phyloP scores from a whole-genome alignment of 2,113 vertebrate species.

The Lophius piscatorius region DNA sequence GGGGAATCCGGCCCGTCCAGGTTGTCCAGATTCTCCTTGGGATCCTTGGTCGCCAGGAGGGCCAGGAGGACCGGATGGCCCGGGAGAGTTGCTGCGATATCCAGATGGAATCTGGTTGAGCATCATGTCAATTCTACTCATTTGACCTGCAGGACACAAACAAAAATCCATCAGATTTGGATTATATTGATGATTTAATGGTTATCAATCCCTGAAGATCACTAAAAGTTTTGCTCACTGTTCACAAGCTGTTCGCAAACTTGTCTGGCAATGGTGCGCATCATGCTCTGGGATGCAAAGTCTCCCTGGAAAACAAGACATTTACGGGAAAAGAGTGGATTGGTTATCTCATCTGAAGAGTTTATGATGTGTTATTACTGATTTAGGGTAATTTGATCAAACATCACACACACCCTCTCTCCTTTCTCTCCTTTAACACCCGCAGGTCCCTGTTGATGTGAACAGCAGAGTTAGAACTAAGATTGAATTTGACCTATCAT shows the following conservation, averaged over 20 bases:
- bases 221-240: conserved; percentile 78
- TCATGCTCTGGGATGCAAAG: conserved; percentile 95
- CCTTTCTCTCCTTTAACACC: conserved; percentile 97
- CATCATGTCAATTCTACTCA: conserved; percentile 94
- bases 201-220: neutral
- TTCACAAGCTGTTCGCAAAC: conserved; percentile 98
- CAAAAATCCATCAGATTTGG: neutral
- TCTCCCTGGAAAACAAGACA: conserved; percentile 86
- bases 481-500: neutral
- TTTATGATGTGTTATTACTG: neutral
- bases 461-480: conserved; percentile 24
- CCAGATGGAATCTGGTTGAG: conserved; percentile 97
- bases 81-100: conserved; percentile 90
- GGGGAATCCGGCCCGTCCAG: conserved; percentile 90
- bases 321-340: conserved; percentile 7
- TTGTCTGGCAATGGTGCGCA: conserved; percentile 98
- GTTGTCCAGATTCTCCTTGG: conserved; percentile 90
- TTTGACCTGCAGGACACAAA: conserved; percentile 84
- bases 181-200: neutral
- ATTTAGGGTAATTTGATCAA: neutral
- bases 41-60: conserved; percentile 86
- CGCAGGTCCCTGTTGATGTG: conserved; percentile 83
- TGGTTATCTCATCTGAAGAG: neutral
- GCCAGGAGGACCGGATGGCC: conserved; percentile 90
- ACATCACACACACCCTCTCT: conserved; percentile 86